Percentiles rank a stretch among this genome's conserved stretches.
Evolutionary conservation across 2,888 invertebrate species (phyloP).

Genomic region (Polymixis flavicincta): DNA sequence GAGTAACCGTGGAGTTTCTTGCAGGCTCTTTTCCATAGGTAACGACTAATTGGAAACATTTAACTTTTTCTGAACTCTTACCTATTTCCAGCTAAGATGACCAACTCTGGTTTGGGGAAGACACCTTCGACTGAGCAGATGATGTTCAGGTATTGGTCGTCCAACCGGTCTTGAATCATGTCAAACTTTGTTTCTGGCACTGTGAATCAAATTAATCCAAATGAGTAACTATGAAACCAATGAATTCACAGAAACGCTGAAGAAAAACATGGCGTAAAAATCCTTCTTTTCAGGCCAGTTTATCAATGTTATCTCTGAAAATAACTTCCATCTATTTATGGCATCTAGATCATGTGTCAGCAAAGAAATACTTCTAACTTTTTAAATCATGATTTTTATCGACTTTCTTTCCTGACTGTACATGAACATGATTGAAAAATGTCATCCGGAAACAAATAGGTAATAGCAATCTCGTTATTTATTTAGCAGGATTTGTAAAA

Average conservation of each 20-base stretch:
- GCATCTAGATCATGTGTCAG: not conserved
- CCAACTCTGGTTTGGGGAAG: constrained; percentile 88
- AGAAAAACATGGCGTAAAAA: not conserved
- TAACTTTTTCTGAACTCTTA: constrained; percentile 56
- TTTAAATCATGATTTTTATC: not conserved
- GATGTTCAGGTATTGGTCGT: constrained; percentile 86
- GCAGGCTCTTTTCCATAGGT: too few species aligned
- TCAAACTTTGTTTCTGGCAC: constrained; percentile 88
- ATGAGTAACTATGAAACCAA: not conserved
- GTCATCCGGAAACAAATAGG: constrained; percentile 24
- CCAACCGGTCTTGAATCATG: constrained; percentile 86
- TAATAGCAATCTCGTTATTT: constrained; percentile 35
- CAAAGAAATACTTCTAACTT: too few species aligned
- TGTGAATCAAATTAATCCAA: constrained; percentile 57
- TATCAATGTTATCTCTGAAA: not conserved
- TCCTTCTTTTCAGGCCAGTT: not conserved
- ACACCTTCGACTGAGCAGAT: constrained; percentile 90
- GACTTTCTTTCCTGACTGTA: not conserved
- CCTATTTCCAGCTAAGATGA: constrained; percentile 87
- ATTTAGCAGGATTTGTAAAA: constrained; percentile 49
- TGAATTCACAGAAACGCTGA: not conserved
- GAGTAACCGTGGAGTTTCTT: too few species aligned
- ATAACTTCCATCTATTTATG: not conserved
- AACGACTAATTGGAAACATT: too few species aligned
- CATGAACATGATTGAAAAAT: constrained; percentile 14